Percentiles rank a stretch among this genome's conserved stretches.
These are phyloP conservation scores for Danio tinwini DNA, from an alignment of 2,797 vertebrate genomes.

Conservation along the genomic window DNA sequence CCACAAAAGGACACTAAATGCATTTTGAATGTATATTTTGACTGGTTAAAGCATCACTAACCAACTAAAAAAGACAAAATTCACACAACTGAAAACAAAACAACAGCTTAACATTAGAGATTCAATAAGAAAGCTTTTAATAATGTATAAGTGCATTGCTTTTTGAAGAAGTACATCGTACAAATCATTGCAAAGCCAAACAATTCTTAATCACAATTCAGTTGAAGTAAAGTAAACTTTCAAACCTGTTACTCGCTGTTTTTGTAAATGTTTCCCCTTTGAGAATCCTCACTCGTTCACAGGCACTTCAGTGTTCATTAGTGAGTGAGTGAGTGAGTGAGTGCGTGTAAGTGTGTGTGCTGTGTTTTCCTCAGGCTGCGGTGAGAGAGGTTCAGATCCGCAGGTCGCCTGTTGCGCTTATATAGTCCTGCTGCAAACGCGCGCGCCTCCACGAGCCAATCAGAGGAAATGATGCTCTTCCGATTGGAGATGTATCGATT, in stretches of 20 bases:
- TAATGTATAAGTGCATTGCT: not conserved
- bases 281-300: conserved; percentile 13
- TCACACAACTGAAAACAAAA: not conserved
- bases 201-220: not conserved
- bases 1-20: not conserved
- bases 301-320: conserved; percentile 8
- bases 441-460: conserved; percentile 68
- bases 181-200: too few relatives aligned
- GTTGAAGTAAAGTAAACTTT: conserved; percentile 18
- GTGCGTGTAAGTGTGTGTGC: not conserved
- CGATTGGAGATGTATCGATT: not conserved
- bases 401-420: conserved; percentile 55
- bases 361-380: not conserved
- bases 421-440: conserved; percentile 62
- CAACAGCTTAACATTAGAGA: not conserved
- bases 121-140: not conserved
- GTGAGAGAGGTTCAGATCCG: not conserved
- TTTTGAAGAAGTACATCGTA: too few relatives aligned
- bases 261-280: not conserved
- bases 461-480: conserved; percentile 61
- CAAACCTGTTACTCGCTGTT: not conserved
- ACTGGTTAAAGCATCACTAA: too few relatives aligned
- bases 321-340: too few relatives aligned
- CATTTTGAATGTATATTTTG: not conserved
- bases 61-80: not conserved